These are phyloP conservation scores for Dromius quadrimaculatus DNA, from an alignment of 2,888 invertebrate species.

Conservation along the genomic window DNA sequence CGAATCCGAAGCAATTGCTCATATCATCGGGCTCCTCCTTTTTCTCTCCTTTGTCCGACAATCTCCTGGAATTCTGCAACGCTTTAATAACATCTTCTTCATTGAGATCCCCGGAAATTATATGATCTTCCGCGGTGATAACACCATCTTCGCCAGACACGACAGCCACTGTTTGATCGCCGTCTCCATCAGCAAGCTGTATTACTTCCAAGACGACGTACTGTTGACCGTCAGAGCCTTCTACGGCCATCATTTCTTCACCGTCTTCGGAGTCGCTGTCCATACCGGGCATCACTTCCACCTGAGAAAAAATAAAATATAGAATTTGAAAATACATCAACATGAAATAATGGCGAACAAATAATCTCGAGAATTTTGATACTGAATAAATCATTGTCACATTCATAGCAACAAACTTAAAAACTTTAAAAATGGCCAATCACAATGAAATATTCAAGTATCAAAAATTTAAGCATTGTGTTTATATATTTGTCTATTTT, in stretches of 20 bases:
- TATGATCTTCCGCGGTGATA: constrained; percentile 62
- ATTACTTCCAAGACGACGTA: constrained; percentile 93
- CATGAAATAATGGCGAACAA: too few species aligned
- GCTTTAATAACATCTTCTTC: constrained; percentile 67
- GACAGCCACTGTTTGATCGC: constrained; percentile 73
- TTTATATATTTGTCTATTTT: too few species aligned
- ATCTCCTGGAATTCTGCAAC: constrained; percentile 63
- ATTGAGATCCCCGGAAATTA: constrained; percentile 64
- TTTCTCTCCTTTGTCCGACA: constrained; percentile 61
- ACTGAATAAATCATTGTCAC: too few species aligned
- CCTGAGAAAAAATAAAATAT: constrained; percentile 59
- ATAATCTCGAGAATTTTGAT: too few species aligned
- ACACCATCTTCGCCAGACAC: constrained; percentile 66
- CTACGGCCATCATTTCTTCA: constrained; percentile 75
- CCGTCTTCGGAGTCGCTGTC: constrained; percentile 68
- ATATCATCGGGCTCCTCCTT: constrained; percentile 71
- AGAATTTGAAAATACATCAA: too few species aligned
- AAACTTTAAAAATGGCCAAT: too few species aligned
- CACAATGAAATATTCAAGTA: too few species aligned
- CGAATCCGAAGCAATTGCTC: constrained; percentile 87
- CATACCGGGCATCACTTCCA: constrained; percentile 67
- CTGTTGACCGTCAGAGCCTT: constrained; percentile 82
- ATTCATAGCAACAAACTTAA: too few species aligned
- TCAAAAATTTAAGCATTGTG: too few species aligned
- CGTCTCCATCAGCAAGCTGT: constrained; percentile 78